Conservation (phyloP, 2,888 invertebrate genomes). For the Cinara cedri region DNA sequence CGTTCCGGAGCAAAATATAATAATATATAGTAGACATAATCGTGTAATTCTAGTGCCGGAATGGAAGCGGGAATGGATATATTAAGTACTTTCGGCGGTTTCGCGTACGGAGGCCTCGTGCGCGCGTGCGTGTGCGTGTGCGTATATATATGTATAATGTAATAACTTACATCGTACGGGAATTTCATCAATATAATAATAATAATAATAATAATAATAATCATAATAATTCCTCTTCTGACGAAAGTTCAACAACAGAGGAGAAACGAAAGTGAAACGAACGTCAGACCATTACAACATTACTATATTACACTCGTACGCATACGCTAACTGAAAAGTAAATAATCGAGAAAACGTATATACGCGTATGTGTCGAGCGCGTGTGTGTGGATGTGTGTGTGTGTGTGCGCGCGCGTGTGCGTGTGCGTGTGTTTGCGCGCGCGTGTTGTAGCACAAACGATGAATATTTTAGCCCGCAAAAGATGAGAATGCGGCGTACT, state of each 20-base stretch:
- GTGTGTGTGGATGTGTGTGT: no score
- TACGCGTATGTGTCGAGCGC: no score
- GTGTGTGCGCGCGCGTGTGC: no score
- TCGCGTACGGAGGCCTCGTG: background rate
- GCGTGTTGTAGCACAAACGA: background rate
- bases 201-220: no score
- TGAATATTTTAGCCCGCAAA: background rate
- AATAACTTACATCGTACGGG: background rate
- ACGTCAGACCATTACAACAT: background rate
- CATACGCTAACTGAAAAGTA: background rate
- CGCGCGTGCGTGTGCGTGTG: no score
- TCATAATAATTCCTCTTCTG: background rate
- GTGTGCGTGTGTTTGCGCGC: no score
- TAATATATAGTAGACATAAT: background rate
- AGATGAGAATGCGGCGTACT: background rate
- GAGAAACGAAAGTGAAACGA: conserved; percentile 1
- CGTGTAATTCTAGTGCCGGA: background rate
- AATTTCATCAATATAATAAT: background rate
- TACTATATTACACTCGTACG: no score
- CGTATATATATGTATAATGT: no score
- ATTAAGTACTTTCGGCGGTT: background rate
- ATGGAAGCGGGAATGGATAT: background rate
- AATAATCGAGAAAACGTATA: conserved; percentile 2
- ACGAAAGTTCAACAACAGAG: background rate
- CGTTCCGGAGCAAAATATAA: background rate